These are phyloP conservation scores for Homarus gammarus DNA, from an alignment of 2,888 invertebrate species.

Conservation along the genomic window DNA sequence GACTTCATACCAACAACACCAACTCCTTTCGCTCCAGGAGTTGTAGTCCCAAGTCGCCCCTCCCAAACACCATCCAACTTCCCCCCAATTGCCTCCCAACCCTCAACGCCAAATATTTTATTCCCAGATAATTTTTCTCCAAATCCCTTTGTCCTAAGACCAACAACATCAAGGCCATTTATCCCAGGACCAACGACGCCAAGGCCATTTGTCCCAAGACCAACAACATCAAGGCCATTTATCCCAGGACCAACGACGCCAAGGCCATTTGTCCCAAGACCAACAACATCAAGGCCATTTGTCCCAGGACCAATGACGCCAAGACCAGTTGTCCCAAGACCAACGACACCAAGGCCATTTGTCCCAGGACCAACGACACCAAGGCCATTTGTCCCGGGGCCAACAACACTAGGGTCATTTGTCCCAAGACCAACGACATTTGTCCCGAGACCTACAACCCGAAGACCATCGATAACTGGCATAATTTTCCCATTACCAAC, in stretches of 20 bases:
- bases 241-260: too few species aligned
- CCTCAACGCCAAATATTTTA: not conserved
- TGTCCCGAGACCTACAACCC: not conserved
- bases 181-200: not conserved
- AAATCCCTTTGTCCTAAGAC: too few species aligned
- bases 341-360: too few species aligned
- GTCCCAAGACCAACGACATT: too few species aligned
- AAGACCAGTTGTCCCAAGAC: too few species aligned
- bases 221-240: not conserved
- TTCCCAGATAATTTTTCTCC: too few species aligned
- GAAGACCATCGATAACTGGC: not conserved
- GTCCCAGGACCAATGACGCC: not conserved
- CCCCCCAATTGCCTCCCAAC: not conserved
- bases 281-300: not conserved
- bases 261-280: too few species aligned
- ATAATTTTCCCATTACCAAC: not conserved
- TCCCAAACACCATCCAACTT: conserved; percentile 2
- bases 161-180: not conserved
- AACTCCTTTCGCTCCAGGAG: not conserved
- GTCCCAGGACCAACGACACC: not conserved
- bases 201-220: too few species aligned
- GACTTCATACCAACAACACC: not conserved
- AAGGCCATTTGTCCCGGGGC: not conserved
- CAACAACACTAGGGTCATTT: not conserved
- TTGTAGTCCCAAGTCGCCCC: not conserved